Base-by-base conservation (phyloP, 2,797 vertebrate genomes). In the Neosalanx taihuensis region DNA sequence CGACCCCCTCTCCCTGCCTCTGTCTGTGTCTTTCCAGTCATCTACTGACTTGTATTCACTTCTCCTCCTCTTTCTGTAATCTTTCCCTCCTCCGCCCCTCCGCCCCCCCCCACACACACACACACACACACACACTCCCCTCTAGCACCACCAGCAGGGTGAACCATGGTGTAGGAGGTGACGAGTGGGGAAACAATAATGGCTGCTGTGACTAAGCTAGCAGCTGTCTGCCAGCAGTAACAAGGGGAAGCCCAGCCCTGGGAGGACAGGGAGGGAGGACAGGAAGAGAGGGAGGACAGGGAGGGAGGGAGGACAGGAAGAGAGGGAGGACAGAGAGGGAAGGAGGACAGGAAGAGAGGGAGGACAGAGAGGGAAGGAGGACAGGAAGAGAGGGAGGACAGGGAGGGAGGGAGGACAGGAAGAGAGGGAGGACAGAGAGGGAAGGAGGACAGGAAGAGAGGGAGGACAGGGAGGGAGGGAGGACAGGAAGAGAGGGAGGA, bases 171-270 rank as follows among this genome's bases (percentile, higher is more conserved):
- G 65, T 82, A 63, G 33, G 82, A 62, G 30, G 74, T 81, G 72
- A 80, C 64, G 61, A 74, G 61, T 57, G 51, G 77, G 79, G 79
- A 85, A 86, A 82, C 76, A 64, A 82, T 88, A 86, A 83, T 84
- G 80, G 84, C 79, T 84, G 79, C 84, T 80, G 80, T 85, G 87
- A 89, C 84, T 84, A 79, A 83, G 75, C 67, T 82, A 78, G 78
- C 81, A 77, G 85, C 80, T 85, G 83, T 83, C 71, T 85, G 84
- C 78, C 85, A 85, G 88, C 87, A 84, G 88, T 90, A 90, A 92
- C 89, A 87, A 92, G 90, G 86, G 85, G 83, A 69, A 87, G 87
- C 88, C 84, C 83, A 51, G 70, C 79, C 70, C 68, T 7, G 29
- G 17, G 23, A 13, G 17, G 61, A 80, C 23, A 67, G 49, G 65